Conservation (phyloP, 2,888 invertebrate species). For the Axea sp. region DNA sequence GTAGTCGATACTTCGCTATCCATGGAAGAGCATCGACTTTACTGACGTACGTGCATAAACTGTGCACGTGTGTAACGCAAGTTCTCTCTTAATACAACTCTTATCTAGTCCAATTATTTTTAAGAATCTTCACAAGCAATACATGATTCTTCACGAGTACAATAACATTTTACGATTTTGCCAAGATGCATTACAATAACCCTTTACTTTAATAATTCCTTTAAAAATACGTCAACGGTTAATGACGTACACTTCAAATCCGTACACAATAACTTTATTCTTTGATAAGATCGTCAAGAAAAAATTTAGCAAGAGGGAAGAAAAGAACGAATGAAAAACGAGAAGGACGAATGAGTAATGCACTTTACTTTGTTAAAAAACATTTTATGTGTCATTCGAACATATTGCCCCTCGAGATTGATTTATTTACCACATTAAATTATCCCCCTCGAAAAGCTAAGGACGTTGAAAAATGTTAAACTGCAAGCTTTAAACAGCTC, state of each 20-base stretch:
- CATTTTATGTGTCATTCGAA: conserved; percentile 33
- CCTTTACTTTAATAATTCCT: conserved; percentile 37
- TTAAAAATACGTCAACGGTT: conserved; percentile 13
- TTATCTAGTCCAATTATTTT: conserved; percentile 70
- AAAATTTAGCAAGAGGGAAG: neutral
- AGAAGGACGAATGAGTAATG: conserved; percentile 29
- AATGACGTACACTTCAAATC: conserved; percentile 21
- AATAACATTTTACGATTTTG: conserved; percentile 24
- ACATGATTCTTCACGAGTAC: conserved; percentile 58
- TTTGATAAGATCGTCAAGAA: conserved; percentile 7
- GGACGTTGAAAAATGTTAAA: conserved; percentile 37
- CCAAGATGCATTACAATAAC: conserved; percentile 41
- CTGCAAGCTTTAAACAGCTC: conserved; percentile 27
- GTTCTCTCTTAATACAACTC: conserved; percentile 43
- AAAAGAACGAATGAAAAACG: conserved; percentile 19
- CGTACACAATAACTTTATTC: conserved; percentile 12
- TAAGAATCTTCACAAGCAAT: conserved; percentile 64
- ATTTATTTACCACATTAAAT: conserved; percentile 43
- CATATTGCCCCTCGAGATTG: conserved; percentile 29
- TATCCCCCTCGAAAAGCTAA: conserved; percentile 19
- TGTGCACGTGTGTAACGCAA: conserved; percentile 7
- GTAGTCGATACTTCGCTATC: conserved; percentile 22
- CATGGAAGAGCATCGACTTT: conserved; percentile 31
- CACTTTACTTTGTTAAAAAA: conserved; percentile 40
- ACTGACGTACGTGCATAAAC: conserved; percentile 37